phyloP scores from a whole-genome alignment of 1,140 invertebrate genomes.

The Monomorium pharaonis region DNA sequence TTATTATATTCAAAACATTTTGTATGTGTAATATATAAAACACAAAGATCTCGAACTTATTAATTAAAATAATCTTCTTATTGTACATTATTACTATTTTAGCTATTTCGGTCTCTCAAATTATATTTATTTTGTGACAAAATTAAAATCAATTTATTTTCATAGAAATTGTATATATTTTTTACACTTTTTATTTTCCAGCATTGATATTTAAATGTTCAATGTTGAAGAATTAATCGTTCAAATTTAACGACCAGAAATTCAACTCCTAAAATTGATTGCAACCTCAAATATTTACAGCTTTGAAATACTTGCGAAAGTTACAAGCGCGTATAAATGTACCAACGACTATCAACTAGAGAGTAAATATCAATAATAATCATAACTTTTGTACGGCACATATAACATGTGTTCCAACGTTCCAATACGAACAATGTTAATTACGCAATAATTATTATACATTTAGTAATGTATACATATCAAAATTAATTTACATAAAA shows the following conservation, averaged over 20 bases:
- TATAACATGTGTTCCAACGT: background rate
- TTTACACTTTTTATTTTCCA: background rate
- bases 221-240: background rate
- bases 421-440: background rate
- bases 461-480: background rate
- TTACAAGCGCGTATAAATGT: background rate
- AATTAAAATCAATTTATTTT: background rate
- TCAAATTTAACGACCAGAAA: background rate
- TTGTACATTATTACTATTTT: background rate
- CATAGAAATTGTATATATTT: background rate
- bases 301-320: constrained; percentile 8
- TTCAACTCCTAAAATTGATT: background rate
- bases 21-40: background rate
- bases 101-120: background rate
- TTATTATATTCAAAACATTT: background rate
- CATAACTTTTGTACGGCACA: constrained; percentile 20
- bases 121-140: background rate
- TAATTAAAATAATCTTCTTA: background rate
- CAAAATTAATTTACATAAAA: constrained; percentile 16
- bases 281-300: constrained; percentile 10
- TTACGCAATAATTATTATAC: constrained; percentile 26
- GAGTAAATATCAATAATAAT: constrained; percentile 47
- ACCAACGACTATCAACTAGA: background rate
- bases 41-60: background rate
- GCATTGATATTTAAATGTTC: background rate